phyloP scores from a whole-genome alignment of 2,888 invertebrate species.

The Pimpla rufipes region DNA sequence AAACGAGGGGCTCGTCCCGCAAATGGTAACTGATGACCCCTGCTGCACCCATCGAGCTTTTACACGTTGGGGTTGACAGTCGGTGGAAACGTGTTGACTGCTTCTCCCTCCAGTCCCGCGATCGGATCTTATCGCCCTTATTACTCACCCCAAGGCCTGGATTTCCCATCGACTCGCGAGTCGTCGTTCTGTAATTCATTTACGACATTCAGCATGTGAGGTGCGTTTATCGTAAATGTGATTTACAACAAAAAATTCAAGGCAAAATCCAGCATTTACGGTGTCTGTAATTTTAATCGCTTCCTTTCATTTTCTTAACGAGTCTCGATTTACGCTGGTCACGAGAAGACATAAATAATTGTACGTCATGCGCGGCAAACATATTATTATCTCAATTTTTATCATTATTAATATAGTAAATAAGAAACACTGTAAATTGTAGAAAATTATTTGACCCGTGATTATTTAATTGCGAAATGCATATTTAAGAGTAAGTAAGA shows the following conservation, averaged over 20 bases:
- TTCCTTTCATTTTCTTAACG: slow-evolving; percentile 11
- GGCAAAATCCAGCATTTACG: neutral
- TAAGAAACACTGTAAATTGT: neutral
- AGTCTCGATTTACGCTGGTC: neutral
- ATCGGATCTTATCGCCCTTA: slow-evolving; percentile 8
- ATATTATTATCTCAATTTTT: neutral
- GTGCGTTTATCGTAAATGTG: neutral
- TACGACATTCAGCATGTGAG: neutral
- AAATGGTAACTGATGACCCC: slow-evolving; percentile 74
- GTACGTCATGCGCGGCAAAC: neutral
- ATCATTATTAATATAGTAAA: neutral
- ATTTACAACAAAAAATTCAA: neutral
- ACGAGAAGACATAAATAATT: neutral
- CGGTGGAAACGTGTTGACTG: neutral
- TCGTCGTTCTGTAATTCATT: slow-evolving; percentile 9
- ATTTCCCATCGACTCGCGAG: neutral
- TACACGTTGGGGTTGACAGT: neutral
- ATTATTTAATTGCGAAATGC: neutral
- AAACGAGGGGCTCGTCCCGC: slow-evolving; percentile 1
- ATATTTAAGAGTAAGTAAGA: neutral
- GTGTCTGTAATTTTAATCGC: neutral
- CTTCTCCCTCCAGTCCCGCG: neutral
- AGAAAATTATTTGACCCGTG: neutral
- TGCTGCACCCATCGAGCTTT: neutral
- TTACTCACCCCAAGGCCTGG: neutral